phyloP scores from a whole-genome alignment of 23 tunicate genomes.

The Halocynthia roretzi region DNA sequence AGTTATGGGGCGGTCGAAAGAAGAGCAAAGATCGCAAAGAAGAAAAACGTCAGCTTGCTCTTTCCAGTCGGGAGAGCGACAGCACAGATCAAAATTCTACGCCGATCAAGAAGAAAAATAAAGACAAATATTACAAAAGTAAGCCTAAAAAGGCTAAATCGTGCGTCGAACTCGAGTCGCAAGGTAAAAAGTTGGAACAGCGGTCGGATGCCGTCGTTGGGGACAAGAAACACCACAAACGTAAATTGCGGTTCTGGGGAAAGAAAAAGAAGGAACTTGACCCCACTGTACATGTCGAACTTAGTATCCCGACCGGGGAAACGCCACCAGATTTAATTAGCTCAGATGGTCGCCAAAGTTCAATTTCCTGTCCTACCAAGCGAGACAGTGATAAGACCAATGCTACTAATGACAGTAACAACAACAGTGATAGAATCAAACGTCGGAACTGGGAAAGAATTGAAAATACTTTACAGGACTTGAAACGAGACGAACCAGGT shows the following conservation, averaged over 20 bases:
- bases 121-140: background rate
- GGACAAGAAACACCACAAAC: background rate
- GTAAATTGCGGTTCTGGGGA: background rate
- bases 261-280: slow-evolving; percentile 21
- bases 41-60: slow-evolving; percentile 1
- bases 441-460: too few species aligned
- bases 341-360: slow-evolving; percentile 7
- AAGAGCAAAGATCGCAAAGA: slow-evolving; percentile 7
- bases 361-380: background rate
- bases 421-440: background rate
- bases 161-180: too few species aligned
- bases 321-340: slow-evolving; percentile 20
- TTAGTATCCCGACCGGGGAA: slow-evolving; percentile 20
- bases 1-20: slow-evolving; percentile 21
- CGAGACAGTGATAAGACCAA: background rate
- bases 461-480: too few species aligned
- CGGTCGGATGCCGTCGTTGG: background rate
- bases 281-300: slow-evolving; percentile 27
- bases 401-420: slow-evolving; percentile 2
- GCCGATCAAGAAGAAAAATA: background rate
- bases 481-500: too few species aligned
- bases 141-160: background rate
- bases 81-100: background rate
- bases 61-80: background rate
- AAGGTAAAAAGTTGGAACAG: too few species aligned